phyloP scores from a whole-genome alignment of 2,113 vertebrate species.

The Nycticebus coucang region DNA sequence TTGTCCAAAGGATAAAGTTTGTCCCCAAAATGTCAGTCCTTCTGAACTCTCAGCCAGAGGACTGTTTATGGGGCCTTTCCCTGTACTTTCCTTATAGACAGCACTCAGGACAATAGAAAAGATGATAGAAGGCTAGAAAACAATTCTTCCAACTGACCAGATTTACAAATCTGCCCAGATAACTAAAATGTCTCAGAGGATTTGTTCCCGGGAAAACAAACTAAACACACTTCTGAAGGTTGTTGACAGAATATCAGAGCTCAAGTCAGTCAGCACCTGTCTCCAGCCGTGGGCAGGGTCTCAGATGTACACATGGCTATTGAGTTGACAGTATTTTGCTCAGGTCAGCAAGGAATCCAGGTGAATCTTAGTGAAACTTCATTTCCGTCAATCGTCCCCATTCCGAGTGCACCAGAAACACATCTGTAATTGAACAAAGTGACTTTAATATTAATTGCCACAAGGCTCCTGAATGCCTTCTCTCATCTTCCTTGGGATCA shows the following conservation, averaged over 20 bases:
- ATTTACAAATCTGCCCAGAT: not conserved
- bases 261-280: not conserved
- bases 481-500: not conserved
- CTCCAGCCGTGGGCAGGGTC: not conserved
- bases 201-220: not conserved
- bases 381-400: not conserved
- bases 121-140: not conserved
- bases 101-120: too few relatives aligned
- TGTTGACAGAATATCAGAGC: not conserved
- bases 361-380: not conserved
- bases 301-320: not conserved
- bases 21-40: not conserved
- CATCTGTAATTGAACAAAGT: not conserved
- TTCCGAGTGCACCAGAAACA: not conserved
- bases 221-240: not conserved
- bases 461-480: not conserved
- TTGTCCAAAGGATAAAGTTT: not conserved
- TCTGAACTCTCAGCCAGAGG: not conserved
- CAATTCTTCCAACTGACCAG: not conserved
- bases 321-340: not conserved
- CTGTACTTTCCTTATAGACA: not conserved
- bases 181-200: not conserved
- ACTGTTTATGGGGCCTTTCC: not conserved
- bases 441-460: not conserved
- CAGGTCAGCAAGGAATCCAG: not conserved